Evolutionary conservation across 2,113 vertebrate species (phyloP).

Genomic region (Chaetodon trifascialis): DNA sequence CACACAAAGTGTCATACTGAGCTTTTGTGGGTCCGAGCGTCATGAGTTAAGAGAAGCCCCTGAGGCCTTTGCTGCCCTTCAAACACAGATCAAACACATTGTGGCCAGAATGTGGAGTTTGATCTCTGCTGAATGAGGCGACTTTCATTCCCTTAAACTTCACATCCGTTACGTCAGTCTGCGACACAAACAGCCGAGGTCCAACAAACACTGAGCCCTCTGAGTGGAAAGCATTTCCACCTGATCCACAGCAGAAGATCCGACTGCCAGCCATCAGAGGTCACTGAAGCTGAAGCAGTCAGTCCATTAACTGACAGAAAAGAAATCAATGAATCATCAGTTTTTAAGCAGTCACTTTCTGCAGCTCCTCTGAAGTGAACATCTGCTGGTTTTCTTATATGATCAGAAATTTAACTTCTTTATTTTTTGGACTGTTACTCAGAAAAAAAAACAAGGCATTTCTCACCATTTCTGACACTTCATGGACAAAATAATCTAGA

Average conservation of each 20-base stretch:
- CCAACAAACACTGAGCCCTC: background rate
- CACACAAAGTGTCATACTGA: background rate
- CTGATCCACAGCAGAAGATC: background rate
- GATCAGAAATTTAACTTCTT: background rate
- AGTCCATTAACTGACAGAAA: no score
- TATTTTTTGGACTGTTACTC: background rate
- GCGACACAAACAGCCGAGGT: background rate
- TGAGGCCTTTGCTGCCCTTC: background rate
- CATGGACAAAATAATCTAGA: background rate
- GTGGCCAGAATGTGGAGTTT: slow-evolving; percentile 18
- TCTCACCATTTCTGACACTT: background rate
- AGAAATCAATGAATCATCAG: no score
- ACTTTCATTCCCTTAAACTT: background rate
- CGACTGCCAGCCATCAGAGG: no score
- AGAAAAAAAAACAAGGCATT: no score
- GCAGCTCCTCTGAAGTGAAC: no score
- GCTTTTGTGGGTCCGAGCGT: slow-evolving; percentile 12
- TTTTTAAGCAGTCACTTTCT: no score
- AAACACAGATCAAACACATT: slow-evolving; percentile 11
- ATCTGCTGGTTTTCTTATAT: no score
- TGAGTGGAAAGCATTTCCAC: background rate
- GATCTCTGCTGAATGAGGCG: slow-evolving; percentile 16
- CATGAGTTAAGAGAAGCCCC: slow-evolving; percentile 13
- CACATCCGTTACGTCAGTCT: background rate
- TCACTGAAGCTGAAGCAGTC: no score